Base-by-base conservation (phyloP, 2,113 vertebrate species). In the Centrocercus urophasianus region DNA sequence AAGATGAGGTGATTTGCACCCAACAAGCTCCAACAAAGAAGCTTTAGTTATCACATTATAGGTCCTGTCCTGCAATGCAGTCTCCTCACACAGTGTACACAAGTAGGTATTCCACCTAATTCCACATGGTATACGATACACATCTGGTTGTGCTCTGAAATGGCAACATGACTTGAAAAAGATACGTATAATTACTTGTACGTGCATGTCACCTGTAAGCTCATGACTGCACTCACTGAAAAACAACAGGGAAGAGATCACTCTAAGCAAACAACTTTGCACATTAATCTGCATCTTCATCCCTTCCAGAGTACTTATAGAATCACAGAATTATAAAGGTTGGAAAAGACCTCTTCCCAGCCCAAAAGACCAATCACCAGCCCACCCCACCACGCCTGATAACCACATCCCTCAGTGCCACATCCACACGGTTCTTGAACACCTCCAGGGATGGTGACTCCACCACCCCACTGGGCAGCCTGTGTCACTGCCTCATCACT, bases 131-230 rank as follows among this genome's bases (percentile, higher is more conserved):
- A 34, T 60, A 65, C 13, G 48, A 12, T 64, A 38, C 34, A 4
- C 15, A 47, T 57, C 43, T 94, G 43, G 2, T 11, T 12, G 12
- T 40, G 36, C n/a, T 17, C 10, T 83, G 59, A 36, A 84, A 72
- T 43, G 54, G 30, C 54, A 76, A 70, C 43, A 24, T 36, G 11
- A 10, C 12, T 77, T 90, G 56, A 43, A 73, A 83, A 69, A 18
- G 15, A 15, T 61, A 43, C 18, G 27, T 19, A 34, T 1, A 38
- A 38, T 38, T 38, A 8, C 3, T 7, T 22, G 3, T 45, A 56
- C 11, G 8, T 54, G 10, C 1, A 0, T 69, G 34, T 48, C 27
- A 32, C 3, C 3, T 24, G 40, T 2, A 28, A 10, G 34, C 16
- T 24, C 48, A 56, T 34, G 32, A 63, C 4, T 42, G 28, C 6